phyloP scores from a whole-genome alignment of 2,797 vertebrate genomes.

The Synaphobranchus kaupii region DNA sequence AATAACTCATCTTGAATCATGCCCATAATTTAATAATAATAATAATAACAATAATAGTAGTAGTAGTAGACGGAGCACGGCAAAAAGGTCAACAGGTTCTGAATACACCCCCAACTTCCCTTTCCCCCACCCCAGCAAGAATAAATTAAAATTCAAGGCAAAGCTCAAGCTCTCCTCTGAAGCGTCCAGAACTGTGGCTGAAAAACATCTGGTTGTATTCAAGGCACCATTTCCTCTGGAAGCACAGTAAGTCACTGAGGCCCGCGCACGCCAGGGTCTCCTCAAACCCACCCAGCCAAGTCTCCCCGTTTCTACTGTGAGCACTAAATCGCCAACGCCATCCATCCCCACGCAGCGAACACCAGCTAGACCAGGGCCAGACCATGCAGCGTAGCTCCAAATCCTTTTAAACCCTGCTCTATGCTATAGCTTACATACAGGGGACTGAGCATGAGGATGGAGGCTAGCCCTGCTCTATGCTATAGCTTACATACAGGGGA shows the following conservation, averaged over 20 bases:
- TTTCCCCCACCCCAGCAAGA: background rate
- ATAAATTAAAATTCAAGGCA: background rate
- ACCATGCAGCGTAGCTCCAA: background rate
- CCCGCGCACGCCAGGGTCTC: background rate
- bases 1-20: background rate
- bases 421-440: background rate
- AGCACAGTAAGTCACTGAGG: background rate
- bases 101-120: background rate
- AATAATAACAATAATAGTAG: background rate
- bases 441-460: background rate
- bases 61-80: background rate
- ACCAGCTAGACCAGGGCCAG: background rate
- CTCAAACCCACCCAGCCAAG: background rate
- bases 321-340: background rate
- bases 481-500: too few species aligned
- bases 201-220: conserved; percentile 27
- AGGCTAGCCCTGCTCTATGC: background rate
- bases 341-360: background rate
- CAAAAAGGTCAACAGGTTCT: background rate
- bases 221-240: conserved; percentile 11
- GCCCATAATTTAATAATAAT: background rate
- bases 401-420: background rate
- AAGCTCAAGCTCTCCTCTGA: background rate
- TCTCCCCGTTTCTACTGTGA: background rate
- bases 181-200: background rate